Evolutionary conservation across 30 jellyfish, hydroid and myxozoan genomes (phyloP).

Genomic region (Cassiopea andromeda): DNA sequence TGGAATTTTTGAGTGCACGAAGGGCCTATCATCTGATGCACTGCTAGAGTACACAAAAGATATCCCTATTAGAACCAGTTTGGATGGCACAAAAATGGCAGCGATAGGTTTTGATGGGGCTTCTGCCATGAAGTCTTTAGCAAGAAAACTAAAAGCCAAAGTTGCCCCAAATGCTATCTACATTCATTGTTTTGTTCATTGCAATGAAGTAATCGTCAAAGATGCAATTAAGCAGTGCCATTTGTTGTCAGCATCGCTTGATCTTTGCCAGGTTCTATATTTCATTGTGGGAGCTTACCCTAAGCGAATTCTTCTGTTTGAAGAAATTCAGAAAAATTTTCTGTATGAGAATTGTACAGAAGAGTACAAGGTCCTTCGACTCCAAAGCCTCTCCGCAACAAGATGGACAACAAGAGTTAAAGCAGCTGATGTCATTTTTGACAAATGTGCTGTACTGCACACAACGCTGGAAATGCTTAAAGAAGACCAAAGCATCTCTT

Average conservation of each 20-base stretch:
- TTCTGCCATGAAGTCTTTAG: constrained; percentile 46
- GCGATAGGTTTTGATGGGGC: constrained; percentile 73
- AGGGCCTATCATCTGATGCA: constrained; percentile 71
- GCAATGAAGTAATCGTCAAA: constrained; percentile 51
- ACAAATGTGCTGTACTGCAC: constrained; percentile 19
- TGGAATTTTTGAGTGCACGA: constrained; percentile 47
- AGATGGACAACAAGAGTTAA: constrained; percentile 66
- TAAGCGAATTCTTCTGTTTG: constrained; percentile 56
- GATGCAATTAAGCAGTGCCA: constrained; percentile 36
- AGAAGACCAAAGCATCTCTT: constrained; percentile 38
- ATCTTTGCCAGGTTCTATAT: constrained; percentile 53
- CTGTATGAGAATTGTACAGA: constrained; percentile 19
- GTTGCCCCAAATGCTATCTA: constrained; percentile 57
- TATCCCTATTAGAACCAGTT: constrained; percentile 36
- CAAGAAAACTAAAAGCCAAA: constrained; percentile 36
- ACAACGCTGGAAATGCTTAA: constrained; percentile 29
- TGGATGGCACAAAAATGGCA: constrained; percentile 53
- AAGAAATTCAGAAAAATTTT: constrained; percentile 39
- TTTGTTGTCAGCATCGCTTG: constrained; percentile 28
- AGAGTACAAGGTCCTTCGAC: constrained; percentile 63
- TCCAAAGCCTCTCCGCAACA: constrained; percentile 61
- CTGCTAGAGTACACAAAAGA: constrained; percentile 47
- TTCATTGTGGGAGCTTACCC: constrained; percentile 58
- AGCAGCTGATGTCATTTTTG: constrained; percentile 64
- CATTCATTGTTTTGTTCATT: constrained; percentile 58